Evolutionary conservation across 2,797 vertebrate species (phyloP), one percentile per base, ranked within the genome.

Genomic region (Mormyrus hasselquistii): DNA sequence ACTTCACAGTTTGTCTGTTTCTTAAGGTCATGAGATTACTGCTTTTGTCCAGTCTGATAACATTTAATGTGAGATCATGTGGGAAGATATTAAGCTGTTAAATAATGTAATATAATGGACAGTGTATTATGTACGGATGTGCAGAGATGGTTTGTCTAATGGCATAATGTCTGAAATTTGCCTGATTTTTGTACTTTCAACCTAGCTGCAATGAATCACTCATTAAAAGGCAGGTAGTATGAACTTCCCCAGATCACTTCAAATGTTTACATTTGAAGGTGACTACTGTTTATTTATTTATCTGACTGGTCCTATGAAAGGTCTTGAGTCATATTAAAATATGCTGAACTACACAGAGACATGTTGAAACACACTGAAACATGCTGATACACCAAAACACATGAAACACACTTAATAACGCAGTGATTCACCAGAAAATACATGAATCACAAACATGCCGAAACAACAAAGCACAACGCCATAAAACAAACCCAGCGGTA

Each of bases 261-360:
- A 76, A 76, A 76, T 76, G 69, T 76, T 76, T 76, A 76, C 69
- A 34, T 41, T 41, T 16, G 34, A 76, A 76, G 12, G 34, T 76
- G 29, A 76, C 69, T 76, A 76, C 16, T 76, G 12, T 76, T 76
- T 76, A 41, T 76, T 76, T 76, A 76, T 76, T 76, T 76, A 76
- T 76, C 34, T 76, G 69, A 76, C 14, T 41, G 69, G 69, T 76
- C 34, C 69, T 76, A 76, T 16, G 34, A 41, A 76, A 76, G 69
- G 34, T 76, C 34, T 38, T 41, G 29, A 73, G 34, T 76, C 65
- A 73, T 76, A 41, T 76, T 41, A 76, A 76, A 76, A 76, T 41
- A 76, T 76, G 69, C 69, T 73, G 29, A 73, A 38, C 65, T 38
- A 38, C 29, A 34, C 29, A 73, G 29, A 38, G 65, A 73, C 65